phyloP scores from a whole-genome alignment of 2,113 vertebrate species.

The Vimba vimba region DNA sequence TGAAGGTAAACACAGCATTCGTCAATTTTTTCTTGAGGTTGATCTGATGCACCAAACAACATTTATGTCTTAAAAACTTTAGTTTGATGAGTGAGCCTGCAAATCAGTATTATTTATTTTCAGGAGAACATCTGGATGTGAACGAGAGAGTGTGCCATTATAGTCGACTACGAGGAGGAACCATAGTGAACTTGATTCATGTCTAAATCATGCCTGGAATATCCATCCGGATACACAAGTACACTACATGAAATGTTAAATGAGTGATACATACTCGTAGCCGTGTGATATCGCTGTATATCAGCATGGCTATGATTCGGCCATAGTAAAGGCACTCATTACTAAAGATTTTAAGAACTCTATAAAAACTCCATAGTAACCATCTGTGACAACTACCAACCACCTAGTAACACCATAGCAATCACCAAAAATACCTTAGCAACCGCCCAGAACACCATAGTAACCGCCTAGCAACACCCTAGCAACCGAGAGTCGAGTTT shows the following conservation, averaged over 20 bases:
- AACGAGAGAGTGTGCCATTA: slow-evolving; percentile 11
- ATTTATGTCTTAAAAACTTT: not conserved
- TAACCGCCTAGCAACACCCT: too few relatives aligned
- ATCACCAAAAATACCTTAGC: too few relatives aligned
- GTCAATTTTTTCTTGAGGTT: not conserved
- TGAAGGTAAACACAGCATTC: slow-evolving; percentile 42
- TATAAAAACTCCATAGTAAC: too few relatives aligned
- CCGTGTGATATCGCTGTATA: too few relatives aligned
- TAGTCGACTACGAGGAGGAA: slow-evolving; percentile 46
- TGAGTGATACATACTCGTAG: too few relatives aligned
- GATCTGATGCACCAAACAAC: not conserved
- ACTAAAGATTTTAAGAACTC: too few relatives aligned
- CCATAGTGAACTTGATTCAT: slow-evolving; percentile 30
- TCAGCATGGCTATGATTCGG: too few relatives aligned
- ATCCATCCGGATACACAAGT: not conserved
- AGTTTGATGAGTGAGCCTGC: not conserved
- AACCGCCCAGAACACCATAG: too few relatives aligned
- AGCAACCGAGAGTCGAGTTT: too few relatives aligned
- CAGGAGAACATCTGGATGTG: slow-evolving; percentile 40
- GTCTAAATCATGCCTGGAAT: not conserved
- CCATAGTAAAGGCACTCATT: too few relatives aligned
- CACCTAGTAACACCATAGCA: too few relatives aligned
- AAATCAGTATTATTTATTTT: not conserved
- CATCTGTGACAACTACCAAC: too few relatives aligned
- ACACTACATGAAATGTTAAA: not conserved